phyloP scores from a whole-genome alignment of 92 coral and sea anemone genomes.

The Paragorgia papillata region DNA sequence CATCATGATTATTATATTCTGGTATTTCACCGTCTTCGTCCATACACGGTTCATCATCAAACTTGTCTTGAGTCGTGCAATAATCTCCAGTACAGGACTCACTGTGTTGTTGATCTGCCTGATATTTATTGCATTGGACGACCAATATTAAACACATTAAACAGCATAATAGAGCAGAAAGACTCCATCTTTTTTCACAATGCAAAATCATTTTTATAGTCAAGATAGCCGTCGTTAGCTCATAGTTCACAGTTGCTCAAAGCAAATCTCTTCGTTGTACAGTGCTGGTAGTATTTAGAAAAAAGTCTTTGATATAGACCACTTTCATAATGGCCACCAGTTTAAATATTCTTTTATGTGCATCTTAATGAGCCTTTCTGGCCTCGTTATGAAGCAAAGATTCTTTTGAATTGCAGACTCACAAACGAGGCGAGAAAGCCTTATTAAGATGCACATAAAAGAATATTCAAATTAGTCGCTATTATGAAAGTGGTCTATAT shows the following conservation, averaged over 20 bases:
- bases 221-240: background rate
- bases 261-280: background rate
- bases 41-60: conserved; percentile 41
- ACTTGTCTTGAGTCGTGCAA: conserved; percentile 12
- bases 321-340: too few relatives aligned
- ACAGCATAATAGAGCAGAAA: background rate
- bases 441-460: too few relatives aligned
- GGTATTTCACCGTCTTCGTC: conserved; percentile 16
- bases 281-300: conserved; percentile 25
- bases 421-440: too few relatives aligned
- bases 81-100: conserved; percentile 26
- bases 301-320: too few relatives aligned
- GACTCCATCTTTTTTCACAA: background rate
- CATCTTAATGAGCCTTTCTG: too few relatives aligned
- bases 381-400: too few relatives aligned
- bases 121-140: conserved; percentile 21
- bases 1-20: conserved; percentile 8
- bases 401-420: too few relatives aligned
- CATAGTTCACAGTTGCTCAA: background rate
- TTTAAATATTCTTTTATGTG: too few relatives aligned
- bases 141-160: background rate
- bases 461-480: too few relatives aligned
- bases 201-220: background rate
- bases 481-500: background rate
- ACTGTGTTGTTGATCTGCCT: conserved; percentile 24